Evolutionary conservation across 2,113 vertebrate genomes (phyloP).

Genomic region (Cavia aperea): DNA sequence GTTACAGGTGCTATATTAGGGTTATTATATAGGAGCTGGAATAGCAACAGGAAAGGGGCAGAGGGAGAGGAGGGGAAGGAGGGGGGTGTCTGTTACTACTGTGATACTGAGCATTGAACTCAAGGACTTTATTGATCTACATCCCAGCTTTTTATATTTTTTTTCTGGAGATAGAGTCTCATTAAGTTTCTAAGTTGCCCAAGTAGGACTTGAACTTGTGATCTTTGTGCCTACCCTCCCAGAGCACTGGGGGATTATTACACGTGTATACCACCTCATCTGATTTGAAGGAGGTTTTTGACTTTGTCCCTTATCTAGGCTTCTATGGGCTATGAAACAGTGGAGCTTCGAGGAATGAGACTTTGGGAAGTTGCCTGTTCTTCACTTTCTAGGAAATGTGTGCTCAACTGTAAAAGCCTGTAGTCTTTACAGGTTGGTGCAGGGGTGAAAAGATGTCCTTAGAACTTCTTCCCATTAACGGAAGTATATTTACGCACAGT

Average conservation of each 20-base stretch:
- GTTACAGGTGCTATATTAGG: neutral
- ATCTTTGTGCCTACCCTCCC: neutral
- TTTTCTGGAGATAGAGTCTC: neutral
- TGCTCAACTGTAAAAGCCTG: neutral
- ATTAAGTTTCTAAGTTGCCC: neutral
- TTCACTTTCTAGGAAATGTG: neutral
- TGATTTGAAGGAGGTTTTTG: neutral
- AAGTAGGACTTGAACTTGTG: neutral
- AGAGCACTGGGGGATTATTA: neutral
- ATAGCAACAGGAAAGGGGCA: rapidly evolving
- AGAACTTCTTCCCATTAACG: neutral
- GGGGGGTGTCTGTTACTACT: neutral
- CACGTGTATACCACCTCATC: neutral
- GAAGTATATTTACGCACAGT: neutral
- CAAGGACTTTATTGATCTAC: neutral
- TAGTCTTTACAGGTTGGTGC: neutral
- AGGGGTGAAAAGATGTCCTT: neutral
- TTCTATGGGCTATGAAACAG: neutral
- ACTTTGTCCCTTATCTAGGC: neutral
- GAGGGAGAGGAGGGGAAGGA: neutral
- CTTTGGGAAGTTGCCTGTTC: neutral
- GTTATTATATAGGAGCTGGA: neutral
- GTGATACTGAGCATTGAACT: neutral
- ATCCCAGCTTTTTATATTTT: neutral
- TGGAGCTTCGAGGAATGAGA: neutral